A percentile compares a stretch with the other conserved stretches of the same genome.
Conservation (phyloP, 2,113 vertebrate genomes). For the Rhabdornis inornatus region DNA sequence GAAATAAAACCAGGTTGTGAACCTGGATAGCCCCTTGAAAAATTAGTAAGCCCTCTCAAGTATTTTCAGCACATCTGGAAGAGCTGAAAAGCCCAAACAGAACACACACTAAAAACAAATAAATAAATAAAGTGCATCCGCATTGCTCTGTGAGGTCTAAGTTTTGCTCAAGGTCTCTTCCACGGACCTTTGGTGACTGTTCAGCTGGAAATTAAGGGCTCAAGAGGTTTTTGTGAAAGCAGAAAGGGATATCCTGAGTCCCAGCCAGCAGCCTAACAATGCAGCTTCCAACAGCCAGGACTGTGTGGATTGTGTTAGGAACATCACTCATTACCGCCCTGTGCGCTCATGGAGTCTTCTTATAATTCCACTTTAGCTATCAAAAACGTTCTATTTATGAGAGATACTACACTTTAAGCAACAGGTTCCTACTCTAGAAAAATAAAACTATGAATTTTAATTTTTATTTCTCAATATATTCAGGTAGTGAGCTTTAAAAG, state of each 20-base stretch:
- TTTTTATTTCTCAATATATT: neutral
- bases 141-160: neutral
- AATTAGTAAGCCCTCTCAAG: neutral
- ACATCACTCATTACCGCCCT: neutral
- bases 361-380: neutral
- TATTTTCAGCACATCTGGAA: neutral
- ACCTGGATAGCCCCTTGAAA: neutral
- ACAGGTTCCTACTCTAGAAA: neutral
- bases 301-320: neutral
- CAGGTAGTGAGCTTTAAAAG: neutral
- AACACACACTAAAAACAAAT: neutral
- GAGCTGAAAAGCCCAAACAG: neutral
- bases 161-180: constrained; percentile 29
- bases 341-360: neutral
- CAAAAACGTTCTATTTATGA: neutral
- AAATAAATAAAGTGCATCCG: neutral
- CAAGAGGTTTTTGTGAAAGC: constrained; percentile 16
- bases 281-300: neutral
- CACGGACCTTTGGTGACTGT: neutral
- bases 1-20: neutral
- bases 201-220: constrained; percentile 29
- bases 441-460: neutral
- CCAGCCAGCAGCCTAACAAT: constrained; percentile 24
- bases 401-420: neutral
- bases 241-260: constrained; percentile 30